Evolutionary conservation across 2,888 invertebrate species (phyloP).

Genomic region (Heliconius aoede): DNA sequence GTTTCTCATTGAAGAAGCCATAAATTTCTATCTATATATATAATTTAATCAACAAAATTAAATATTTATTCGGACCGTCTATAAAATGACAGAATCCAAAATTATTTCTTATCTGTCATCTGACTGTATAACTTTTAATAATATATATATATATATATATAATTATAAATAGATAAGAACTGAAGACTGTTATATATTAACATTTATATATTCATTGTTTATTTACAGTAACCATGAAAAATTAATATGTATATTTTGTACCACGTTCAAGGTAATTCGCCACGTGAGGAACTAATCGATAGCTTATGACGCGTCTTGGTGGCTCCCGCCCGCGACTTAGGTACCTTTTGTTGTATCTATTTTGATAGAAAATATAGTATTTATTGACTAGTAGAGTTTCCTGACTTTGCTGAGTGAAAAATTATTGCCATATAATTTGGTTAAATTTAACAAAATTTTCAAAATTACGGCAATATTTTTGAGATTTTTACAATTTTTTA

Average conservation of each 20-base stretch:
- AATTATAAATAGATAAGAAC: too few species aligned
- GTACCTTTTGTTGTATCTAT: neutral
- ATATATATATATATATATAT: too few species aligned
- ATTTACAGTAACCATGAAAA: neutral
- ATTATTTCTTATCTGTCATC: too few species aligned
- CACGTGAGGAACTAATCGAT: constrained; percentile 24
- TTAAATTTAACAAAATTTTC: neutral
- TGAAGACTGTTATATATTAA: neutral
- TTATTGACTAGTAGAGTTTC: too few species aligned
- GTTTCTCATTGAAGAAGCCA: too few species aligned
- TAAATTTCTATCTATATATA: too few species aligned
- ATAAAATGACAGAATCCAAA: too few species aligned
- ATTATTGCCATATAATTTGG: neutral
- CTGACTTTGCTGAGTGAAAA: neutral
- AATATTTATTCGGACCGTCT: too few species aligned
- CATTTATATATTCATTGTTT: too few species aligned
- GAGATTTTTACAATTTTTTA: neutral
- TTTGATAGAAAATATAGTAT: neutral
- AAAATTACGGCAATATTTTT: neutral
- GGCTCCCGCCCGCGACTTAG: neutral
- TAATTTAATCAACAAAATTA: too few species aligned
- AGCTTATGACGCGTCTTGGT: constrained; percentile 23
- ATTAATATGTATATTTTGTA: neutral
- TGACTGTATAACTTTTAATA: too few species aligned
- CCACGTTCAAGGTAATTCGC: constrained; percentile 11